A percentile compares a stretch with the other conserved stretches of the same genome.
These are phyloP conservation scores for Watsonalla binaria DNA, from an alignment of 2,888 invertebrate genomes.

Conservation along the genomic window DNA sequence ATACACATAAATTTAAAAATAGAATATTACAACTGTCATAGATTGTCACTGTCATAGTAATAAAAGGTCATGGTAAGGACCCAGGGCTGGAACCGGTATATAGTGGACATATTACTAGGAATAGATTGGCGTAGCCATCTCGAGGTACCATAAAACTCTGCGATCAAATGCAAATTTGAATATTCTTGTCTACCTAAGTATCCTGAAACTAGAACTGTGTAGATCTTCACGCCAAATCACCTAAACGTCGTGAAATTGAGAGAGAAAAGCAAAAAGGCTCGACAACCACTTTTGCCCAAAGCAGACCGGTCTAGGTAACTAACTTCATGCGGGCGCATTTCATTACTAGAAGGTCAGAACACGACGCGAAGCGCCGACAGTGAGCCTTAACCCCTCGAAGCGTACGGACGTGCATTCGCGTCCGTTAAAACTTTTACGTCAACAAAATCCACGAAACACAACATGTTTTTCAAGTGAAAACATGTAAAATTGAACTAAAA, in stretches of 20 bases:
- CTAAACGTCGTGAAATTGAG: slow-evolving; percentile 38
- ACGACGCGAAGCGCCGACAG: slow-evolving; percentile 18
- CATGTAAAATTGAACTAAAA: slow-evolving; percentile 27
- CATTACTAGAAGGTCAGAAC: slow-evolving; percentile 66
- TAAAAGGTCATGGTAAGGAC: not conserved
- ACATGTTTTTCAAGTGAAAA: slow-evolving; percentile 33
- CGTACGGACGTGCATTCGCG: slow-evolving; percentile 32
- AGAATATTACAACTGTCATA: not conserved
- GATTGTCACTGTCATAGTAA: not conserved
- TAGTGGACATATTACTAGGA: not conserved
- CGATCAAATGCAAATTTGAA: too few species aligned
- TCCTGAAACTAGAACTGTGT: slow-evolving; percentile 1
- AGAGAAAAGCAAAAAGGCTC: slow-evolving; percentile 36
- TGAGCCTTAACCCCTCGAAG: slow-evolving; percentile 42
- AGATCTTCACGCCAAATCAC: slow-evolving; percentile 9
- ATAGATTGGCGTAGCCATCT: too few species aligned
- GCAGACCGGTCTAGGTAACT: slow-evolving; percentile 56
- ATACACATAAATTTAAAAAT: too few species aligned
- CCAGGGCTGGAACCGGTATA: not conserved
- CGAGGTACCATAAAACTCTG: too few species aligned
- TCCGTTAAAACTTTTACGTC: slow-evolving; percentile 43
- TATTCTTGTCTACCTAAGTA: too few species aligned
- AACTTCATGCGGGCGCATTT: slow-evolving; percentile 63
- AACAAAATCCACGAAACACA: slow-evolving; percentile 32
- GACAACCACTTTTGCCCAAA: slow-evolving; percentile 67